Evolutionary conservation across 2,888 invertebrate genomes (phyloP), one percentile per base, ranked within the genome.

Genomic region (Trichacis sp.): DNA sequence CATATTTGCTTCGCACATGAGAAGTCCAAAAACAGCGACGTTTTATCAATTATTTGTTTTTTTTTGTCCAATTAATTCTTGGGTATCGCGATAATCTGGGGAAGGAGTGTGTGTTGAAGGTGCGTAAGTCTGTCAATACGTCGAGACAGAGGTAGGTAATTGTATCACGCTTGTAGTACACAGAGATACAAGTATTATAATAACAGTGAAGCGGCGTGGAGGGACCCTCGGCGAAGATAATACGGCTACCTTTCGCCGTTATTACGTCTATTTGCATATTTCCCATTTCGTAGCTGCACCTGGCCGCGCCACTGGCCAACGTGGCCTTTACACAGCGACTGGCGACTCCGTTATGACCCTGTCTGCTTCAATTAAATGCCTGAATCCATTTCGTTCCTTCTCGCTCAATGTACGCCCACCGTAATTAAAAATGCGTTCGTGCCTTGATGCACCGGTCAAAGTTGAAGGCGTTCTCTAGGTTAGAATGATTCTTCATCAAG

Each of bases 241-340:
- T 48, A 48, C 36, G 49, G 49, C 49, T 49, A 49, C 36, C 49
- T 24, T 24, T 33, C 19, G 49, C 51, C 45, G 58, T 50, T 58
- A 58, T 58, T 58, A 58, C 38, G 51, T 51, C 46, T 58, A 58
- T 58, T 51, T 58, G 59, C 59, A 59, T 49, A 49, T 59, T 59
- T 53, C 43, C 59, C 58, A 58, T 51, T 58, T 45, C 51, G 46
- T 51, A 24, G 46, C 42, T 19, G 58, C 58, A 58, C 58, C 58
- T 58, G 58, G 49, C 49, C 11, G 3, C 8, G 47, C 11, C 20
- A 17, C n/a, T n/a, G n/a, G n/a, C n/a, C n/a, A n/a, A n/a, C n/a
- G 20, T 24, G 12, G 33, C n/a, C 33, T 33, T 33, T 33, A n/a
- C 46, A 12, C 29, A 45, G n/a, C 45, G 24, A 38, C 19, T 46